phyloP scores from a whole-genome alignment of 92 coral and sea anemone genomes.

The Paramuricea clavata region DNA sequence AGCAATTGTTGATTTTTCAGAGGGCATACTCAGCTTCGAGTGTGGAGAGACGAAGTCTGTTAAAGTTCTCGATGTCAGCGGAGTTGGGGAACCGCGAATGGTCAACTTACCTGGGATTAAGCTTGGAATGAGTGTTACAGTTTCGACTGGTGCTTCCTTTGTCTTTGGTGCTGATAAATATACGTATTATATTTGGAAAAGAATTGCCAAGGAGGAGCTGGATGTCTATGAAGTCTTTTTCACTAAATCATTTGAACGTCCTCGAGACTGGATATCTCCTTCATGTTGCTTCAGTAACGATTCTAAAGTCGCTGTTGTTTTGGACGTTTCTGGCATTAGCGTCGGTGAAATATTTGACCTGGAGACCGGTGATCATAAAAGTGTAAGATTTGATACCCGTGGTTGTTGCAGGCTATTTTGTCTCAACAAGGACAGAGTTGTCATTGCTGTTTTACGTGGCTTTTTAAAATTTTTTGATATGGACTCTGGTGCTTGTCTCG shows the following conservation, averaged over 20 bases:
- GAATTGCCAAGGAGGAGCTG: background rate
- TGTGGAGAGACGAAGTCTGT: background rate
- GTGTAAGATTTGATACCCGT: no score
- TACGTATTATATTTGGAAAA: background rate
- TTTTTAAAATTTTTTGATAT: no score
- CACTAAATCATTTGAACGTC: background rate
- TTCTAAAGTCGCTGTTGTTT: background rate
- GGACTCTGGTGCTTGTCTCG: no score
- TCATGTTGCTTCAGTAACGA: background rate
- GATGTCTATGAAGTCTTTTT: background rate
- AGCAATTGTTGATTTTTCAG: background rate
- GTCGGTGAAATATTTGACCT: background rate
- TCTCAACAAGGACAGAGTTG: background rate
- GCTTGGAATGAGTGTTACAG: background rate
- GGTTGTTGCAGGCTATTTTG: background rate
- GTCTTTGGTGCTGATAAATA: background rate
- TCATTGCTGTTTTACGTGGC: background rate
- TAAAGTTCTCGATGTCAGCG: background rate
- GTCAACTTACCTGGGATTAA: background rate
- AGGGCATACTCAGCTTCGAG: background rate
- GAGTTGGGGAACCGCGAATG: background rate
- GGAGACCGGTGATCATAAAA: background rate
- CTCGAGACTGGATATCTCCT: no score
- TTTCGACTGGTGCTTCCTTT: constrained; percentile 9
- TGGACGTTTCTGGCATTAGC: background rate